Conservation (phyloP, 2,797 vertebrate genomes). For the Argya squamiceps region DNA sequence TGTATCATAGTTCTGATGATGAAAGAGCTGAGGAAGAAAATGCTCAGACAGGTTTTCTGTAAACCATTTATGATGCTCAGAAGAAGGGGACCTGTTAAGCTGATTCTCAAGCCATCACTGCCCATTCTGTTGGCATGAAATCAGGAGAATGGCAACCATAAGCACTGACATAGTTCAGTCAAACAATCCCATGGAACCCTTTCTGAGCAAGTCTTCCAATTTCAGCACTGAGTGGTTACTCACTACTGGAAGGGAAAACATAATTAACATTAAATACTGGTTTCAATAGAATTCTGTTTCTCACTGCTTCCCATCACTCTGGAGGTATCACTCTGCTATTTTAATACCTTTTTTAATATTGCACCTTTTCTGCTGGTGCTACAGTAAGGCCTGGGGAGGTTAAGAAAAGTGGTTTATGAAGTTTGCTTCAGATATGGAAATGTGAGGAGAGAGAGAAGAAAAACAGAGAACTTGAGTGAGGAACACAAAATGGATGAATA, state of each 20-base stretch:
- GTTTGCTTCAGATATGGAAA: neutral
- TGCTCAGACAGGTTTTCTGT: neutral
- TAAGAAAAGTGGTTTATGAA: neutral
- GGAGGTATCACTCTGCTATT: neutral
- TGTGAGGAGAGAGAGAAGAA: neutral
- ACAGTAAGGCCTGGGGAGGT: neutral
- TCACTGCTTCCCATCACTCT: neutral
- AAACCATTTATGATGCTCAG: neutral
- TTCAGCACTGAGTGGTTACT: neutral
- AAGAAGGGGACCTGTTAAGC: neutral
- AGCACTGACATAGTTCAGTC: neutral
- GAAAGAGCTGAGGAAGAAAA: neutral
- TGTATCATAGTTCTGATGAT: neutral
- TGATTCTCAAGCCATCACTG: neutral
- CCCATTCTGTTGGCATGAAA: constrained; percentile 1
- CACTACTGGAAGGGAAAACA: neutral
- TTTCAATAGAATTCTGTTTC: neutral
- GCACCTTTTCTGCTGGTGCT: neutral
- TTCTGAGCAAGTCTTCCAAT: neutral
- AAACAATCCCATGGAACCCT: neutral
- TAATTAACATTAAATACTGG: neutral
- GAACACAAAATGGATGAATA: neutral
- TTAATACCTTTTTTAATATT: neutral
- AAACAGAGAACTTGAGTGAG: neutral
- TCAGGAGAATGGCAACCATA: neutral